Conservation (phyloP, 2,888 invertebrate species). For the Thymelicus sylvestris region DNA sequence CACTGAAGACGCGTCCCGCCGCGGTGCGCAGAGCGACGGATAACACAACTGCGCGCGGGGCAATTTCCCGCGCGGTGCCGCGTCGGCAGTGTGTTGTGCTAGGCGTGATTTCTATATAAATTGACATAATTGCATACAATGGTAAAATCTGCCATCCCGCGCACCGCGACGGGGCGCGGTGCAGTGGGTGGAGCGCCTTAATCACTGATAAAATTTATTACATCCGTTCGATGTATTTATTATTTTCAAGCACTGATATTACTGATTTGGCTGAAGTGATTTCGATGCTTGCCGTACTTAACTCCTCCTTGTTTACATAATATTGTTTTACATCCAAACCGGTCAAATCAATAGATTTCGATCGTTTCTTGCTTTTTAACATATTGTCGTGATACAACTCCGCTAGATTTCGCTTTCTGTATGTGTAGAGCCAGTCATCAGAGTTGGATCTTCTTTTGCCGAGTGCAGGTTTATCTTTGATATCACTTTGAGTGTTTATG, state of each 20-base stretch:
- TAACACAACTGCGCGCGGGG: no score
- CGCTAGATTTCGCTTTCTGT: constrained; percentile 55
- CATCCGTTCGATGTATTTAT: constrained; percentile 37
- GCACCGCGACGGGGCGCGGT: no score
- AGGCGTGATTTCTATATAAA: no score
- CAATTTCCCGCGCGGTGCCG: no score
- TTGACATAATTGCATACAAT: no score
- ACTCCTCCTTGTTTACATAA: constrained; percentile 20
- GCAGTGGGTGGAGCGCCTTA: no score
- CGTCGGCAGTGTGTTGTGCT: no score
- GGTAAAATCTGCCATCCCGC: no score
- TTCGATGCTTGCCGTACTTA: constrained; percentile 7
- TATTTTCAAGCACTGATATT: constrained; percentile 36
- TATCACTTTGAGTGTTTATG: constrained; percentile 37
- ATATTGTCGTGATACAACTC: constrained; percentile 43
- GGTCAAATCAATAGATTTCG: constrained; percentile 64
- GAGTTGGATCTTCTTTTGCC: constrained; percentile 64
- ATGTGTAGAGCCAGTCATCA: constrained; percentile 67
- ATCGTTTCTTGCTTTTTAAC: constrained; percentile 49
- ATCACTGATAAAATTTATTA: neutral
- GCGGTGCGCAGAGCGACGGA: no score
- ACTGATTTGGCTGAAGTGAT: constrained; percentile 36
- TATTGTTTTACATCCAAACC: constrained; percentile 26
- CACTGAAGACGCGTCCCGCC: no score
- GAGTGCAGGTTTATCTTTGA: constrained; percentile 39